Conservation (phyloP, 30 jellyfish, hydroid and myxozoan species). For the Sanderia malayensis region DNA sequence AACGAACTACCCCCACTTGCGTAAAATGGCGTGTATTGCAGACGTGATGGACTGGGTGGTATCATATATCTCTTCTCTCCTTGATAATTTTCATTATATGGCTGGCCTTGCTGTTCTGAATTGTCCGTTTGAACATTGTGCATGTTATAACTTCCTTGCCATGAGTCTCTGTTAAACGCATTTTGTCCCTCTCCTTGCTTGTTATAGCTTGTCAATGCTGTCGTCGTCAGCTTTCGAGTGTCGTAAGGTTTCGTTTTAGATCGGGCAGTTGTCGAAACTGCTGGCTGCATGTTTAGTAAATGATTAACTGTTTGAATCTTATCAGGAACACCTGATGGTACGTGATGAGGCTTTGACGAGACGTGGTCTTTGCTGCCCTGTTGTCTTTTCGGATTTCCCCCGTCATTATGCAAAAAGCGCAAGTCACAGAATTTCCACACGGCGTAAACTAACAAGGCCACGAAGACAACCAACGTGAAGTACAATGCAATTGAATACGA, state of each 20-base stretch:
- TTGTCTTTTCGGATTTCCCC: not conserved
- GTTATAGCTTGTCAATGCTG: not conserved
- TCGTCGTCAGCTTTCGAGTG: not conserved
- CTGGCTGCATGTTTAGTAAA: not conserved
- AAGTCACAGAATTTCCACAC: slow-evolving; percentile 52
- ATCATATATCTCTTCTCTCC: slow-evolving; percentile 55
- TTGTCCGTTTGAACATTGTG: not conserved
- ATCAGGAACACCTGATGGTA: not conserved
- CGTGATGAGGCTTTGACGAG: not conserved
- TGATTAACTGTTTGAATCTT: not conserved
- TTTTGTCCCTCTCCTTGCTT: not conserved
- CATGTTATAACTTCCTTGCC: slow-evolving; percentile 6
- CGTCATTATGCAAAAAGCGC: slow-evolving; percentile 8
- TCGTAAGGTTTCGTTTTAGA: not conserved
- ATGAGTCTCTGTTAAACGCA: not conserved
- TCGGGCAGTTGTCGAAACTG: not conserved
- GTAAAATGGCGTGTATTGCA: slow-evolving; percentile 14
- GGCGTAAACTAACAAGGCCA: slow-evolving; percentile 44
- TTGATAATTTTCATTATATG: not conserved
- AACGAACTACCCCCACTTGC: slow-evolving; percentile 55
- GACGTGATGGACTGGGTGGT: slow-evolving; percentile 57
- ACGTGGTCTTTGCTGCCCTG: slow-evolving; percentile 2
- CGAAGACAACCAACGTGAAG: slow-evolving; percentile 19
- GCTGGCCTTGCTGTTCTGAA: not conserved
- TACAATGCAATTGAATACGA: slow-evolving; percentile 36